Base-by-base conservation (phyloP, 2,888 invertebrate species). In the Arenicola marina region DNA sequence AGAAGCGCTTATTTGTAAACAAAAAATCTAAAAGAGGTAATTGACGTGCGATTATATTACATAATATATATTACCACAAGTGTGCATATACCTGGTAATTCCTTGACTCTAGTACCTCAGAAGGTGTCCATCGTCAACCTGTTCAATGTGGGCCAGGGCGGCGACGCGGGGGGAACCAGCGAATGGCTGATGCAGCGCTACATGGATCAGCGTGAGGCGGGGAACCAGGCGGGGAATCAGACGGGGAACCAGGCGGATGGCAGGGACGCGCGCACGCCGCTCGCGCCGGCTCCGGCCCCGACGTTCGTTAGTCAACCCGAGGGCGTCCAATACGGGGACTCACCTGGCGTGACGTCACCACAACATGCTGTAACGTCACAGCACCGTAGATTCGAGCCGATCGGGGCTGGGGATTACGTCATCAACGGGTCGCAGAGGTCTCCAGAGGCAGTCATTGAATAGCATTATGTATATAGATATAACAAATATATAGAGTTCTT, bases 91-190 rank as follows among this genome's bases (percentile, higher is more conserved):
- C n/a, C 43, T 38, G 11, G 43, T 38, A 38, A 24, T 7, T 56
- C 29, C 28, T 44, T 44, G 15, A 44, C 28, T 44, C 15, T 15
- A 24, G 3, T 59, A 15, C 21, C 43, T 26, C 70, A 80, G 80
- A 76, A 76, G 72, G 61, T 80, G 59, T 76, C 80, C 24, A 78
- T 82, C 21, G 68, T 82, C 31, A 82, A 83, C 68, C 67, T 83
- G 34, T 83, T 82, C 74, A 79, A 82, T 43, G 61, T 83, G 62
- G 77, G 80, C 65, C 73, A 74, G 61, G 80, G 80, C 67, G 78
- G 79, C 68, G 73, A 76, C 59, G 51, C 53, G n/a, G 56, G 56
- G 2, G 71, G 67, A 18, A n/a, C n/a, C n/a, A 70, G 69, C 4
- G 74, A 75, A 7, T 79, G 79, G 79, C 59, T 81, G 56, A 74